Conservation (phyloP, 2,797 vertebrate species). For the Malacoraja senta region DNA sequence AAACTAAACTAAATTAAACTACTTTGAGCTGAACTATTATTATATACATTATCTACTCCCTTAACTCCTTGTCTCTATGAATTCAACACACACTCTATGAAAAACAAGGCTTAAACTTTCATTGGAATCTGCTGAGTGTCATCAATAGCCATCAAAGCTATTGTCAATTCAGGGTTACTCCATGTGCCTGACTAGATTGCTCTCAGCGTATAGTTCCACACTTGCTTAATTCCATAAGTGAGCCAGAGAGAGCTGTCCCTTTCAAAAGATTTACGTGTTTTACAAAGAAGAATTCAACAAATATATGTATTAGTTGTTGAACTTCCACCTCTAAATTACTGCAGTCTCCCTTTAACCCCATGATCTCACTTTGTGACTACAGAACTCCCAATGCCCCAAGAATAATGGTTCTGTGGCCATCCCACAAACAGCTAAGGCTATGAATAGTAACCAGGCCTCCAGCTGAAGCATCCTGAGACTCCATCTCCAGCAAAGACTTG, state of each 20-base stretch:
- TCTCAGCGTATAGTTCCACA: background rate
- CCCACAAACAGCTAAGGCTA: too few relatives aligned
- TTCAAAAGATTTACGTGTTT: background rate
- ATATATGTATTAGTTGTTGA: background rate
- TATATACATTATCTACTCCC: background rate
- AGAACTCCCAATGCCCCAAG: too few relatives aligned
- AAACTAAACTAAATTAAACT: too few relatives aligned
- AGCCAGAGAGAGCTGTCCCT: background rate
- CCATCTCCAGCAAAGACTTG: too few relatives aligned
- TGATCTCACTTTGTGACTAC: too few relatives aligned
- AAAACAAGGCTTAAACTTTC: background rate
- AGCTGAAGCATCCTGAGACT: too few relatives aligned
- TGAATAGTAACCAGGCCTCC: too few relatives aligned
- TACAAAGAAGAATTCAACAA: background rate
- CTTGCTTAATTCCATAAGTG: background rate
- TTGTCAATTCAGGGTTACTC: background rate
- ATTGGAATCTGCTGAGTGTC: background rate
- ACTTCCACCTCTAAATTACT: background rate
- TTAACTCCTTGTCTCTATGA: background rate
- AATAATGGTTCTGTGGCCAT: too few relatives aligned
- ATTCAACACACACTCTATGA: background rate
- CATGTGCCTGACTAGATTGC: background rate
- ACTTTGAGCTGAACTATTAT: too few relatives aligned
- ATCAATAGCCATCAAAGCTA: constrained; percentile 3
- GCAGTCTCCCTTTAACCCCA: too few relatives aligned